Conservation (phyloP, 2,113 vertebrate species). For the Corythaeola cristata region DNA sequence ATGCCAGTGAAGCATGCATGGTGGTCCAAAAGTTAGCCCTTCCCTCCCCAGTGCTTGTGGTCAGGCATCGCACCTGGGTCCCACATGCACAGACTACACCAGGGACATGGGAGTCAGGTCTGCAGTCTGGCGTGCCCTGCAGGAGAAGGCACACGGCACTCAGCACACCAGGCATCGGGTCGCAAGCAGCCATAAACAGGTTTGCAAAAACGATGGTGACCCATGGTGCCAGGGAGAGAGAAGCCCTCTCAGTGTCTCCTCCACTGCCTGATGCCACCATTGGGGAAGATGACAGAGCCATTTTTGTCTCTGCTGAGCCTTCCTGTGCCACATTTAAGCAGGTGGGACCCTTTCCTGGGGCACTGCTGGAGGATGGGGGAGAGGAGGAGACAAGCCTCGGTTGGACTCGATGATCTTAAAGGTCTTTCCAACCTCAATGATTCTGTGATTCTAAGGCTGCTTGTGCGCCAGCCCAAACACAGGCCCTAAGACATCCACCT, state of each 20-base stretch:
- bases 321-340: neutral
- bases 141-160: neutral
- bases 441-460: neutral
- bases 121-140: neutral
- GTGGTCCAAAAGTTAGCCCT: neutral
- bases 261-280: neutral
- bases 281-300: neutral
- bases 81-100: neutral
- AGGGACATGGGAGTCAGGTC: neutral
- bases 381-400: neutral
- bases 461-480: neutral
- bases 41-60: neutral
- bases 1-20: accelerated
- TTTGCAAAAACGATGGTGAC: neutral
- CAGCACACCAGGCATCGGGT: neutral
- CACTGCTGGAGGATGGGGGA: neutral
- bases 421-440: neutral
- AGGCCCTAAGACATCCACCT: neutral
- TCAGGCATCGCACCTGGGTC: neutral
- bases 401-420: neutral
- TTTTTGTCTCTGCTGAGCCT: neutral
- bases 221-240: neutral
- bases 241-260: neutral
- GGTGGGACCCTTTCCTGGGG: neutral
- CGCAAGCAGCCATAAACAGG: neutral